These are phyloP conservation scores for Drosophila melanica DNA, from an alignment of 1,140 invertebrate species.

Conservation along the genomic window DNA sequence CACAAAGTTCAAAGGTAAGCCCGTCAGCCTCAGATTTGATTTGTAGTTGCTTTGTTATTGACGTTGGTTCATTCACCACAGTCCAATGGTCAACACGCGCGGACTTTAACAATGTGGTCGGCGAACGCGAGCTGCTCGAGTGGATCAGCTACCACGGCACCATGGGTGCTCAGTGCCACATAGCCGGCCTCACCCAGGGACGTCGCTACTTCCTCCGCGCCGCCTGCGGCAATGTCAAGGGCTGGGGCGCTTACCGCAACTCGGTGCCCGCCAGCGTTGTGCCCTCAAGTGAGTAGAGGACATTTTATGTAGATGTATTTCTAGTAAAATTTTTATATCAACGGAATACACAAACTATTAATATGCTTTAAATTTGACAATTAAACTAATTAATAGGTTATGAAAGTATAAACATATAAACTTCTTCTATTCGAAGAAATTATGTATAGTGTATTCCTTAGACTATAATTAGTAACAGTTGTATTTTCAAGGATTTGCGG, in stretches of 20 bases:
- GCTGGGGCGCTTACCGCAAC: conserved; percentile 91
- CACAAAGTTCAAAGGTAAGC: conserved; percentile 94
- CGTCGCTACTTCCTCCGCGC: conserved; percentile 94
- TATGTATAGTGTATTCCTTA: no score
- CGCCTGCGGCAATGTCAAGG: conserved; percentile 94
- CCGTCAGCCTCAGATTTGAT: conserved; percentile 20
- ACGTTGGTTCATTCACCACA: conserved; percentile 76
- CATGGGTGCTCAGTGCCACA: conserved; percentile 87
- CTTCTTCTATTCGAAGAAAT: no score
- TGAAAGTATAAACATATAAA: no score
- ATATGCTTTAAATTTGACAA: no score
- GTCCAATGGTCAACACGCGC: conserved; percentile 94
- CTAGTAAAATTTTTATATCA: no score
- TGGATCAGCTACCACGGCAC: conserved; percentile 86
- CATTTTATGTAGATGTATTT: no score
- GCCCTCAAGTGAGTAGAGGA: conserved; percentile 91
- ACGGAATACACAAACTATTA: no score
- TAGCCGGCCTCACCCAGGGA: conserved; percentile 91
- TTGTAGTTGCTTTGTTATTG: conserved; percentile 1
- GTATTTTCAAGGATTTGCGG: no score
- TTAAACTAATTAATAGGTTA: no score
- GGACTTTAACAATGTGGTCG: conserved; percentile 91
- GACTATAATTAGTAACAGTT: no score
- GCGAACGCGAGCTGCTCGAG: conserved; percentile 90
- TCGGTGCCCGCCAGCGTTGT: conserved; percentile 92